phyloP scores from a whole-genome alignment of 2,888 invertebrate species.

The Ochropleura plecta region DNA sequence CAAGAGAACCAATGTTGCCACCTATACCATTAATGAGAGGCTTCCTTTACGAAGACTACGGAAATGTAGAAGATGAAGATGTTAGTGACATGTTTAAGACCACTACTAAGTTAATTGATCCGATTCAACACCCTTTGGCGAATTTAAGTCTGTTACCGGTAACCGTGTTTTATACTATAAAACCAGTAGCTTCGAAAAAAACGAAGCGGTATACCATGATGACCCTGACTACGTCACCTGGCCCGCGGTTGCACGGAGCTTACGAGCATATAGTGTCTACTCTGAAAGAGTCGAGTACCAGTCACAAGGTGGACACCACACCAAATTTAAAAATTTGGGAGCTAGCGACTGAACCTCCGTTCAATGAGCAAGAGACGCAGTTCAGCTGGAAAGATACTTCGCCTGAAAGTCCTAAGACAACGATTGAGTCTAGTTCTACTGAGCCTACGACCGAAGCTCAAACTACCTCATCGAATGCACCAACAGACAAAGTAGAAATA shows the following conservation, averaged over 20 bases:
- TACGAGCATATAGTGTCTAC: too few relatives aligned
- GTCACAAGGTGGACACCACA: not conserved
- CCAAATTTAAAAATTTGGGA: not conserved
- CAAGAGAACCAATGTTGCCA: slow-evolving; percentile 14
- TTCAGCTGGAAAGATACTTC: not conserved
- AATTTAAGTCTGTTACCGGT: slow-evolving; percentile 30
- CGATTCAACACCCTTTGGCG: slow-evolving; percentile 29
- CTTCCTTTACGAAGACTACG: slow-evolving; percentile 29
- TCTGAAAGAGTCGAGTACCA: accelerated
- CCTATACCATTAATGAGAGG: slow-evolving; percentile 17
- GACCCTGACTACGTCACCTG: not conserved
- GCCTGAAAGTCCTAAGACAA: not conserved
- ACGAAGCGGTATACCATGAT: not conserved
- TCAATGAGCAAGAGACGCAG: accelerated
- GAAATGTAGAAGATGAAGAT: not conserved
- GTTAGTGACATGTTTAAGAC: slow-evolving; percentile 46
- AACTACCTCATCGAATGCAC: not conserved
- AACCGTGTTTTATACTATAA: slow-evolving; percentile 1
- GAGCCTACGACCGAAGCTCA: too few relatives aligned
- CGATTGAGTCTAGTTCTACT: not conserved
- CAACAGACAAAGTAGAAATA: accelerated
- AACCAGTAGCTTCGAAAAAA: not conserved
- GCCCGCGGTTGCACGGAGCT: too few relatives aligned
- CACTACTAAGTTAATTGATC: not conserved
- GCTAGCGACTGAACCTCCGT: not conserved